phyloP scores from a whole-genome alignment of 2,113 vertebrate species.

The Murina feae region DNA sequence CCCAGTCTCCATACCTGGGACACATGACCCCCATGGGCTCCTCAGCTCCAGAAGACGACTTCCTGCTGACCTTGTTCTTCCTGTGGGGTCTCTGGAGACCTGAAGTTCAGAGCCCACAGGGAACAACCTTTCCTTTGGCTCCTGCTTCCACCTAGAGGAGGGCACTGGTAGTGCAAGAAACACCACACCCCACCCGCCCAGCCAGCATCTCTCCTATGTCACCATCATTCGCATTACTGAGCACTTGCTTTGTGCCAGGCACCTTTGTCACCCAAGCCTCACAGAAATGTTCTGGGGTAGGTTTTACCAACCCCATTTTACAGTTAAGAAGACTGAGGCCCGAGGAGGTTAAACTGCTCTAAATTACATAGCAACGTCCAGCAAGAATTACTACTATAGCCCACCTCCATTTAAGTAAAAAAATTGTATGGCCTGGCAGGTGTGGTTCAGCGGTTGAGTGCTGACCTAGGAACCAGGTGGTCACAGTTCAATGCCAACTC shows the following conservation, averaged over 20 bases:
- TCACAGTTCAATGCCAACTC: too few species aligned
- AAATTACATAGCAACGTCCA: not conserved
- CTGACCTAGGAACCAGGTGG: too few species aligned
- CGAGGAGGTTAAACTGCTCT: not conserved
- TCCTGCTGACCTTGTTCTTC: not conserved
- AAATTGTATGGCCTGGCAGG: too few species aligned
- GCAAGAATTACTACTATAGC: not conserved
- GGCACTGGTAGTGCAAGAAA: not conserved
- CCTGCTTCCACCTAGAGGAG: constrained; percentile 55
- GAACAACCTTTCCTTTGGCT: not conserved
- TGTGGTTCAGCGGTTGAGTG: too few species aligned
- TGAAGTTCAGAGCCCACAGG: not conserved
- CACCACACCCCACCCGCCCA: accelerated
- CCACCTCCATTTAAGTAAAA: not conserved
- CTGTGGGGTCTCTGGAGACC: not conserved
- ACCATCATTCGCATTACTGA: not conserved
- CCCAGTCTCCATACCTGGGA: not conserved
- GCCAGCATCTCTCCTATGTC: not conserved
- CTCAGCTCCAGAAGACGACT: not conserved
- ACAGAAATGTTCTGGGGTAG: not conserved
- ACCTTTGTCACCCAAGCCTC: not conserved
- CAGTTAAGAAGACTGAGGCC: not conserved
- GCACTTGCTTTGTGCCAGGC: not conserved
- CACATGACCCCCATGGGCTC: not conserved
- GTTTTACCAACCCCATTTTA: not conserved